Base-by-base conservation (phyloP, 2,113 vertebrate species). In the Oenanthe oenanthe region DNA sequence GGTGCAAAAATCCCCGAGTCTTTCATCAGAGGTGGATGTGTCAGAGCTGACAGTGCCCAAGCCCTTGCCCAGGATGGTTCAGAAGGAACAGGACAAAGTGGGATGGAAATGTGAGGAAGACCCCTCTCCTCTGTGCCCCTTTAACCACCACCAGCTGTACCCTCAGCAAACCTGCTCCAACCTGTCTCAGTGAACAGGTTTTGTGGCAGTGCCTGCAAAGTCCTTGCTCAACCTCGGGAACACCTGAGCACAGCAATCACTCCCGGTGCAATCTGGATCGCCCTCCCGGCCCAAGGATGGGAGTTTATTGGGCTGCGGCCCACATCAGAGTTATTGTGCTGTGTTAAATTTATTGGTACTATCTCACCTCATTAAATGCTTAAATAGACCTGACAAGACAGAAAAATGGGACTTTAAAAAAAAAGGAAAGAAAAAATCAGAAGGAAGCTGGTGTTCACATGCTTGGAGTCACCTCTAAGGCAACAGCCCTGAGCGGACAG, bases 311-410 rank as follows among this genome's bases (percentile, higher is more conserved):
- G 97, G 96, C 96, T 94, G 96, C 61, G 95, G 96, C 88, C 97
- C 95, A 85, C 97, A 95, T 88, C 97, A 94, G 97, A 97, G 97
- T 97, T 98, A 97, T 94, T 96, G 97, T 96, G 96, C 97, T 94
- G 97, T 93, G 97, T 95, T 96, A 97, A 98, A 98, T 98, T 98
- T 98, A 97, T 98, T 96, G 97, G 97, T 96, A 95, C 97, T 97
- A 96, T 97, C 97, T 97, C 97, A 98, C 97, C 97, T 97, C 98
- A 97, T 98, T 97, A 98, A 97, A 98, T 97, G 96, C 97, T 98
- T 97, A 98, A 98, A 98, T 97, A 97, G 97, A 98, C 97, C 97
- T 97, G 98, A 98, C 98, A 98, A 96, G 97, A 97, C 97, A 98
- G 96, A 98, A 98, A 98, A 97, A 98, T 91, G 79, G 93, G 97